Base-by-base conservation (phyloP, 2,888 invertebrate genomes). In the Tolmerus cingulatus region DNA sequence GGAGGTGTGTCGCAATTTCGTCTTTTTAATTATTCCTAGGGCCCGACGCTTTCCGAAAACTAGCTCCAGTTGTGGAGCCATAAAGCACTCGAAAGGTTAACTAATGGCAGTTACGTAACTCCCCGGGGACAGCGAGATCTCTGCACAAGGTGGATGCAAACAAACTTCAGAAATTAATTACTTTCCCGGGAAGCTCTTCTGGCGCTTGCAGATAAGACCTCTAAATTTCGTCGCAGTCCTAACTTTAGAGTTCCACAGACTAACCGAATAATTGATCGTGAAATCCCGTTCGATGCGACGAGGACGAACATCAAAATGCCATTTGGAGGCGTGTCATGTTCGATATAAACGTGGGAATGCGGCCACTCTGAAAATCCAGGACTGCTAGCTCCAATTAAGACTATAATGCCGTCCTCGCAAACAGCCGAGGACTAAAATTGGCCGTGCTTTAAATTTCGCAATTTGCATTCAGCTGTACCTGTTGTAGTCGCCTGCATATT, bases 91-190 rank as follows among this genome's bases (percentile, higher is more conserved):
- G 27, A 79, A 79, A 79, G 79, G 79, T 79, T 79, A 79, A 79
- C 79, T 79, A 79, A 79, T 79, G 79, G 55, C n/a, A 78, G 46
- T 79, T 79, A 51, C 51, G 30, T 30, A 79, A 79, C 43, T 51
- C 27, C 79, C 51, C 5, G 27, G 30, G 51, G 16, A 79, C 79
- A 79, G n/a, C 51, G n/a, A 79, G 51, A 79, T 79, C 9, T 79
- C 30, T 23, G 16, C 30, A 79, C 79, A 46, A 79, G 19, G 23
- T 37, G 79, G 19, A 51, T 79, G 51, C n/a, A 79, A 79, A 79
- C 55, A n/a, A 30, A 46, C 46, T 79, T 79, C 1, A 34, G 51
- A 46, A 51, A 79, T 79, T 78, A 51, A 79, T 79, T 78, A 78
- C 43, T 43, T 78, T 79, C 51, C 51, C 79, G 5, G 30, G 51